Base-by-base conservation (phyloP, 1,140 invertebrate species). In the Drosophila mayri region DNA sequence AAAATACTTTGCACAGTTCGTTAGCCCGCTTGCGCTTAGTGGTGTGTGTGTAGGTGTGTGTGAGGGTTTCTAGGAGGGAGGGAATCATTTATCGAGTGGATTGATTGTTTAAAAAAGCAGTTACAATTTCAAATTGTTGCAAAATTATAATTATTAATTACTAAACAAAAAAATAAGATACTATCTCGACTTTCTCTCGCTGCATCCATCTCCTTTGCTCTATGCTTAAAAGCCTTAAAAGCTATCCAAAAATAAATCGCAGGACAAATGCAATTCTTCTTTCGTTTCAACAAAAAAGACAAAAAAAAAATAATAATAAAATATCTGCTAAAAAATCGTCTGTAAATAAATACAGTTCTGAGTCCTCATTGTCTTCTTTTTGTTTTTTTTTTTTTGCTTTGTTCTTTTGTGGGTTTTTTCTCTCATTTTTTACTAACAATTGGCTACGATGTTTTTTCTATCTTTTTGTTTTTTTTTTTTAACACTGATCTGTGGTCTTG, bases 41-140 rank as follows among this genome's bases (percentile, higher is more conserved):
- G 46, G 46, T 74, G 38, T 47, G 43, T 70, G 44, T 61, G 50
- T 46, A 25, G 25, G 28, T 57, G n/a, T 63, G 18, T 38, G n/a
- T 58, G 12, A 40, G 57, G 25, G 38, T 47, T 40, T 37, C 8
- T 52, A 37, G 18, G 22, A 49, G 35, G 41, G 46, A 54, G 52
- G 59, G 68, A 72, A 72, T 72, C 68, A 59, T 71, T 71, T 37
- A 59, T 70, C 40, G 50, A 72, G 67, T 50, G 41, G 25, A 35
- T 67, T 75, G 41, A 64, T 41, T 47, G 44, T 28, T 62, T 62
- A 6, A 41, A 41, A 62, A 70, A 79, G 76, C 67, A 35, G 63
- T 82, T 83, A 74, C 68, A 82, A 71, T 83, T 84, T 65, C 25
- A 75, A 79, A 83, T 79, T 74, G 62, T 80, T 67, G 44, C 79